phyloP scores from a whole-genome alignment of 2,888 invertebrate genomes.

The Orchestes rusci region DNA sequence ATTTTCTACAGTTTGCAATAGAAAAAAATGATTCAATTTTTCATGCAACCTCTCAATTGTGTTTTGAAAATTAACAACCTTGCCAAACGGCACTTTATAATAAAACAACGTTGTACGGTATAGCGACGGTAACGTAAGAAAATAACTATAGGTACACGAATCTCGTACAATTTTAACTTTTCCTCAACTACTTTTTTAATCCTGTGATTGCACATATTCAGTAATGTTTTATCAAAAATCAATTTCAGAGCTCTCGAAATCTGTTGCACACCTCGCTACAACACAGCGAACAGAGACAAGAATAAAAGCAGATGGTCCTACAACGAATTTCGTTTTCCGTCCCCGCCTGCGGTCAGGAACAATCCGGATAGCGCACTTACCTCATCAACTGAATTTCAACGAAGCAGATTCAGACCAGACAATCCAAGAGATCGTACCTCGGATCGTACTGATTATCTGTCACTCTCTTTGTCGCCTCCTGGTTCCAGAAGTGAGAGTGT shows the following conservation, averaged over 20 bases:
- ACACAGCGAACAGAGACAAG: constrained; percentile 19
- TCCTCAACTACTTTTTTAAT: background rate
- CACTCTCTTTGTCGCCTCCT: constrained; percentile 38
- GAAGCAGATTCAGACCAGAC: no score
- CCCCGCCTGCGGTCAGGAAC: constrained; percentile 23
- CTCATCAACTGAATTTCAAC: no score
- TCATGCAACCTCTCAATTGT: no score
- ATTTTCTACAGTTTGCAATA: no score
- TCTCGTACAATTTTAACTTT: background rate
- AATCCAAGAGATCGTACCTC: no score
- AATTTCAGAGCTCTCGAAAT: constrained; percentile 19
- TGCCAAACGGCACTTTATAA: no score
- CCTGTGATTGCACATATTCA: no score
- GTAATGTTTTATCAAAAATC: background rate
- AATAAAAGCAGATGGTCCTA: constrained; percentile 28
- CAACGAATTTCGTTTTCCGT: constrained; percentile 31
- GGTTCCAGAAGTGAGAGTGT: constrained; percentile 33
- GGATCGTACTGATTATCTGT: constrained; percentile 25
- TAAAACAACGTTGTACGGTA: no score
- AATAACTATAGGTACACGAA: no score
- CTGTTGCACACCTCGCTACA: constrained; percentile 24
- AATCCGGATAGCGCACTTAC: constrained; percentile 21
- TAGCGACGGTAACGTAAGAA: no score
- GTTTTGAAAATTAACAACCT: no score
- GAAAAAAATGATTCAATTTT: no score